Conservation (phyloP, 1,140 invertebrate genomes). For the Drosophila tani region DNA sequence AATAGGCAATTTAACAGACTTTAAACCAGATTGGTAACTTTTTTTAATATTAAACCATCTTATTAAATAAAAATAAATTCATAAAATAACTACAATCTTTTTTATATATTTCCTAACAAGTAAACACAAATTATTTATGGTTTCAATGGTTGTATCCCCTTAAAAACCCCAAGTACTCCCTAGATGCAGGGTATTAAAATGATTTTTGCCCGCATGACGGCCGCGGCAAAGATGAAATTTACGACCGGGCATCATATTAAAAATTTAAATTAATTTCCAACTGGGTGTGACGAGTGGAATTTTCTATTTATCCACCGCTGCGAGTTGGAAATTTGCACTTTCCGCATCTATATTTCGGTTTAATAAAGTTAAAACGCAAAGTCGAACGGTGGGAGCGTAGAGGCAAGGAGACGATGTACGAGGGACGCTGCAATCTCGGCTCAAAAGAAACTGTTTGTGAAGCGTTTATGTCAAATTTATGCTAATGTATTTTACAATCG, state of each 20-base stretch:
- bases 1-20: neutral
- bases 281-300: conserved; percentile 45
- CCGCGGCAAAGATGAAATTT: conserved; percentile 52
- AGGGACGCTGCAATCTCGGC: conserved; percentile 47
- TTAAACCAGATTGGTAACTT: neutral
- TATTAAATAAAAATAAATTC: too few relatives aligned
- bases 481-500: conserved; percentile 83
- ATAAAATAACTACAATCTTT: neutral
- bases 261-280: conserved; percentile 81
- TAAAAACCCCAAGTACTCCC: neutral
- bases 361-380: conserved; percentile 82
- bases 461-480: conserved; percentile 85
- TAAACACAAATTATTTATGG: neutral
- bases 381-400: conserved; percentile 27
- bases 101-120: neutral
- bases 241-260: conserved; percentile 66
- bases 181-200: conserved; percentile 25
- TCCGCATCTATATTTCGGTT: conserved; percentile 48
- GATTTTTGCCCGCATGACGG: conserved; percentile 22
- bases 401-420: neutral
- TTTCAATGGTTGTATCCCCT: neutral
- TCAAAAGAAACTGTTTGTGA: conserved; percentile 67
- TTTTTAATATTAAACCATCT: neutral
- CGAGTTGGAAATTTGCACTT: conserved; percentile 57
- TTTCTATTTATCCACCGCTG: conserved; percentile 62